Evolutionary conservation across 2,888 invertebrate species (phyloP), one percentile per base, ranked within the genome.

Genomic region (Tetragonisca angustula): DNA sequence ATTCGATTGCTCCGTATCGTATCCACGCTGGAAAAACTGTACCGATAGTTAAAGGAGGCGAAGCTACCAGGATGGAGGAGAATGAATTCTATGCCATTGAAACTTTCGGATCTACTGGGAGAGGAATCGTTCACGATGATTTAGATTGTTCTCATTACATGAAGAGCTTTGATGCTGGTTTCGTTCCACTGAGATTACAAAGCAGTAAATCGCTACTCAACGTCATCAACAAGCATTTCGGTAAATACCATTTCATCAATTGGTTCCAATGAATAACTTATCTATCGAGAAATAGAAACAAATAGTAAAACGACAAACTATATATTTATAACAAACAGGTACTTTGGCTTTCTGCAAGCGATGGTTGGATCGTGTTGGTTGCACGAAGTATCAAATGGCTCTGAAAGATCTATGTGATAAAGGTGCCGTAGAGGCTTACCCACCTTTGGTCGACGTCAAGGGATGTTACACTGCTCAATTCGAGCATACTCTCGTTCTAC

Each of bases 61-160:
- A 99, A 94, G 98, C 98, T 0, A 98, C 98, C 0, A 97, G 98
- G 84, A 99, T 99, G 99, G 99, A 99, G 95, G 99, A 99, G 94
- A 98, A 99, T 93, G 99, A 99, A 95, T 98, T 99, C 95, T 99
- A 99, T 95, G 99, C 99, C 0, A 99, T 99, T 90, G 99, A 99
- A 95, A 99, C 99, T 0, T 99, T 99, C 94, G 99, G 99, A 64
- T 99, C 99, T 13, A 99, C 99, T 1, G 99, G 99, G 2, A 96
- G 97, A 75, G 98, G 98, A 0, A 95, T 97, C 83, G 99, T 99
- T 2, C 99, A 99, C 93, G 99, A 99, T 94, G 99, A 99, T 93
- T 98, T 99, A 98, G 99, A 99, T 93, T 98, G 98, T 91, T 99
- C 99, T 24, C 99, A 99, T 95, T 99, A 99, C 94, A 99, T 99